Base-by-base conservation (phyloP, 1,140 invertebrate genomes). In the Kradibia gibbosae region DNA sequence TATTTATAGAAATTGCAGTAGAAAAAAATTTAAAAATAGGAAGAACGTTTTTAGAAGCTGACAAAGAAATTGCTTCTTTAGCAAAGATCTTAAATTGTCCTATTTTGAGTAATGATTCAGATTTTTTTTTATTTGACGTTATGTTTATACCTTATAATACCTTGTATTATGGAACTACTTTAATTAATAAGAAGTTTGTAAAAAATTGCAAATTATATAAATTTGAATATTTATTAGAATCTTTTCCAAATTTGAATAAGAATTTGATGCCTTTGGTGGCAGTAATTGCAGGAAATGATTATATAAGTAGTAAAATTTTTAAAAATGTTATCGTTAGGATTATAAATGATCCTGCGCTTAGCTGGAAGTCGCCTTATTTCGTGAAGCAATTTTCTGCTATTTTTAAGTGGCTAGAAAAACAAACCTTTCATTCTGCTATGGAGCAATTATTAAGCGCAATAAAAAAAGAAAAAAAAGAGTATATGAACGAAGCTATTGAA, bases 41-140 rank as follows among this genome's bases (percentile, higher is more conserved):
- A 28, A 92, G 95, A 75, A 95, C 95, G 87, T 93, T 95, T 78
- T 97, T 96, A 90, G 97, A 98, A 91, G 97, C 97, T 57, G 97
- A 98, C 89, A 93, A 94, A 83, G 94, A 97, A 86, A 94, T 98
- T 77, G 96, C 96, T 2, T 93, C 94, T 0, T 85, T 98, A 73
- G 95, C 96, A 0, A 93, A 94, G 83, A 91, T 93, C 73, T 91
- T 97, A 8, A 92, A 95, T 48, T 98, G 96, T 86, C 97, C 97
- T 5, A 94, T 98, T 17, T 85, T 98, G 0, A 97, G 96, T 87
- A 95, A 95, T 84, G 97, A 98, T 89, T 98, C 97, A 1, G 97
- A 98, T 92, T 98, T 97, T 91, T 98, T 94, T 88, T 95, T 98
- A 74, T 97, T 95, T 89, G 95, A 96, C 90, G 93, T 97, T 1